These are phyloP conservation scores for Corvus hawaiiensis DNA, from an alignment of 2,113 vertebrate species.

Conservation along the genomic window DNA sequence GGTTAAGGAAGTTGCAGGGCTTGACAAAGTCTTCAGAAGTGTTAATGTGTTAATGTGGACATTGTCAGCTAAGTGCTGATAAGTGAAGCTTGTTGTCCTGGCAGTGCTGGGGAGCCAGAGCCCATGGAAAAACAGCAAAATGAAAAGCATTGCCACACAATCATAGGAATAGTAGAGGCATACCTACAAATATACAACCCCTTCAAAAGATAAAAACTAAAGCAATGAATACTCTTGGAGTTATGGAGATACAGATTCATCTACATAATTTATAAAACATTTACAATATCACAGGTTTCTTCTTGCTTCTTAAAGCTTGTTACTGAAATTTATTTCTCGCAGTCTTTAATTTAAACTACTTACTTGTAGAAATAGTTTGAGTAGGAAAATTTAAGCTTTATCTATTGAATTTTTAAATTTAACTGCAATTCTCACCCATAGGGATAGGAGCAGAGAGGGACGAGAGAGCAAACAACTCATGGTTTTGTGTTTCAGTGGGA, in stretches of 20 bases:
- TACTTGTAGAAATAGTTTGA: not conserved
- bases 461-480: fast-evolving
- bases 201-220: not conserved
- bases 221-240: fast-evolving
- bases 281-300: not conserved
- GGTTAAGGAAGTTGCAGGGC: not conserved
- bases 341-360: not conserved
- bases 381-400: not conserved
- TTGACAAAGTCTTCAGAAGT: not conserved
- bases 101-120: not conserved
- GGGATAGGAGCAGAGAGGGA: too few species aligned
- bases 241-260: not conserved
- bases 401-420: not conserved
- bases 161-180: not conserved
- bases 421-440: not conserved
- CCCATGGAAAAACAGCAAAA: not conserved
- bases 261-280: not conserved
- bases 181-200: not conserved
- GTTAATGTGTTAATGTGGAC: too few species aligned
- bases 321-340: not conserved
- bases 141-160: not conserved
- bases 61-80: not conserved
- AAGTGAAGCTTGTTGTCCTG: not conserved
- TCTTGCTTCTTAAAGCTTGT: not conserved
- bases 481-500: not conserved